Conservation (phyloP, 2,113 vertebrate species). For the Anthoscopus minutus region DNA sequence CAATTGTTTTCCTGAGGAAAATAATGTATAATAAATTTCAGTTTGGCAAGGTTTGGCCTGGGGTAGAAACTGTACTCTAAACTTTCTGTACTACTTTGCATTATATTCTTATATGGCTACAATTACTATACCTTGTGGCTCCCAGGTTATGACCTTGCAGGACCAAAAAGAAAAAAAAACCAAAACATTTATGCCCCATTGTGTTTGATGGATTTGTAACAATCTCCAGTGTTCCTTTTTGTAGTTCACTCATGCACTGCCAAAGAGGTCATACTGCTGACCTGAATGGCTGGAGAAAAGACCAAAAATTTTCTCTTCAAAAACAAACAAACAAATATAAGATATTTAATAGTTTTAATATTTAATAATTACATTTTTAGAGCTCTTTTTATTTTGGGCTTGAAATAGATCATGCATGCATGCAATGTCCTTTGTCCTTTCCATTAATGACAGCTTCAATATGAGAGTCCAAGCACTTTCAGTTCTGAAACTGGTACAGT, state of each 20-base stretch:
- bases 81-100: neutral
- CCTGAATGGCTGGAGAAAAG: neutral
- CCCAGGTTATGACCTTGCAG: neutral
- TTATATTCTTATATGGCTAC: neutral
- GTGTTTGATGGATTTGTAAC: neutral
- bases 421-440: neutral
- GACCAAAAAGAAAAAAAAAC: neutral
- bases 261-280: neutral
- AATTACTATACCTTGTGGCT: neutral
- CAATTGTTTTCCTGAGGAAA: neutral
- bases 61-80: neutral
- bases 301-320: neutral
- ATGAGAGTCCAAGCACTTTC: neutral
- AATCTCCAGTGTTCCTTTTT: neutral
- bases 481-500: neutral
- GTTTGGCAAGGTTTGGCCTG: neutral
- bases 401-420: neutral
- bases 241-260: neutral
- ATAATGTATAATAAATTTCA: neutral
- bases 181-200: neutral
- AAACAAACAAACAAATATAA: neutral
- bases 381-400: neutral
- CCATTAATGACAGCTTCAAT: neutral
- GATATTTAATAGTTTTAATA: neutral
- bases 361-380: neutral